A percentile compares a stretch with the other conserved stretches of the same genome.
Conservation (phyloP, 2,113 vertebrate species). For the Poicephalus gulielmi region DNA sequence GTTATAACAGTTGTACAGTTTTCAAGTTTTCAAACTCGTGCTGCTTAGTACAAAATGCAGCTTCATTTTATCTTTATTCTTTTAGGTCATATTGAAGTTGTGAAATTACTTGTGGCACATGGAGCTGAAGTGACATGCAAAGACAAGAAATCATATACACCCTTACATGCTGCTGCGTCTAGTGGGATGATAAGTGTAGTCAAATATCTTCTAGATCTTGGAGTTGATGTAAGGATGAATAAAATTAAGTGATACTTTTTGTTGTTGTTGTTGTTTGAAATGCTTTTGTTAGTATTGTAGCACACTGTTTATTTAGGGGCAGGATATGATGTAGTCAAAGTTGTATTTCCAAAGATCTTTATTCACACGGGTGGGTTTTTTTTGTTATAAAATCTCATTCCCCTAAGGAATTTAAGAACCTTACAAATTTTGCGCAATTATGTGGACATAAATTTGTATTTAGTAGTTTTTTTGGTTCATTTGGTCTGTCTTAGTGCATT, state of each 20-base stretch:
- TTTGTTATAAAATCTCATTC: background rate
- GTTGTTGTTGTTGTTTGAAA: background rate
- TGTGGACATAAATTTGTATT: background rate
- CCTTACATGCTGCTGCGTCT: slow-evolving; percentile 94
- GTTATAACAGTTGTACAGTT: background rate
- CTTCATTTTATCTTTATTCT: slow-evolving; percentile 27
- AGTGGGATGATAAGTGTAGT: slow-evolving; percentile 97
- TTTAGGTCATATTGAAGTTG: slow-evolving; percentile 95
- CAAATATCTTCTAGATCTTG: slow-evolving; percentile 95
- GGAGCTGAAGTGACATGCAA: slow-evolving; percentile 96
- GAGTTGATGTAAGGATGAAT: slow-evolving; percentile 89
- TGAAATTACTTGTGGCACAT: slow-evolving; percentile 91
- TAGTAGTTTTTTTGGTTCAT: background rate
- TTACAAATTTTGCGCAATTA: background rate
- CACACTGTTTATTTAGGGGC: background rate
- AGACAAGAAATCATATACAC: slow-evolving; percentile 96
- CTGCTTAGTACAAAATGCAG: background rate
- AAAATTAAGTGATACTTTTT: background rate
- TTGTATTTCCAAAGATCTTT: background rate
- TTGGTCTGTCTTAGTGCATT: background rate
- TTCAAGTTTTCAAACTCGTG: background rate
- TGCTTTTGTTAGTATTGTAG: background rate
- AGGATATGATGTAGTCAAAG: background rate
- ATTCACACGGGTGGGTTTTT: background rate
- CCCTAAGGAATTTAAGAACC: background rate